Evolutionary conservation across 2,888 invertebrate species (phyloP).

Genomic region (Formica aserva): DNA sequence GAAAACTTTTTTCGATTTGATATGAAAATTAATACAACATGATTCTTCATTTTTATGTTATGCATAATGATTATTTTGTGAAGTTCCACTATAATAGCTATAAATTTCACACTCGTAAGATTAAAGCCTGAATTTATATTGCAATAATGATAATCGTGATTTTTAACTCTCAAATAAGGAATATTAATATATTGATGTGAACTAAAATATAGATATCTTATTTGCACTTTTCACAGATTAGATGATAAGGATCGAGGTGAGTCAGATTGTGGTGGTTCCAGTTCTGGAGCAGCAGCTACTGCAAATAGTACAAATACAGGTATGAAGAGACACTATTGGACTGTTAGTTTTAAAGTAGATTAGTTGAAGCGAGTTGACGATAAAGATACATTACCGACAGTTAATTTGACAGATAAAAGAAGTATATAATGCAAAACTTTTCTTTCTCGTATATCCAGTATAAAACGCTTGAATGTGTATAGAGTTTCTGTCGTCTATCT

Average conservation of each 20-base stretch:
- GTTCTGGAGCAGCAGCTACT: slow-evolving; percentile 76
- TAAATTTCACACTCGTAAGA: background rate
- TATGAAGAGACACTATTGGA: slow-evolving; percentile 69
- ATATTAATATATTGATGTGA: background rate
- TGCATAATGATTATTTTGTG: background rate
- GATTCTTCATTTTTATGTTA: background rate
- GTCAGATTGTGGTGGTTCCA: slow-evolving; percentile 80
- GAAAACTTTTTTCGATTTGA: background rate
- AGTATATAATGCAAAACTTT: slow-evolving; percentile 42
- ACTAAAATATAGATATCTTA: background rate
- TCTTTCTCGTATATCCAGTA: slow-evolving; percentile 33
- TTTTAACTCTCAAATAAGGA: background rate
- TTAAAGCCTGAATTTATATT: background rate
- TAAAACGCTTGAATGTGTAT: slow-evolving; percentile 35
- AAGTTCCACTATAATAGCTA: background rate
- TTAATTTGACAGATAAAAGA: slow-evolving; percentile 16
- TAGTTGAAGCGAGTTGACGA: slow-evolving; percentile 70
- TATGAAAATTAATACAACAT: background rate
- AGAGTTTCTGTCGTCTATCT: slow-evolving; percentile 27
- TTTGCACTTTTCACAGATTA: slow-evolving; percentile 76
- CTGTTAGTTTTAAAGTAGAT: slow-evolving; percentile 26
- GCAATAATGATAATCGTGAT: background rate
- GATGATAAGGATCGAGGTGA: slow-evolving; percentile 83
- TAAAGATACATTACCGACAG: slow-evolving; percentile 71
- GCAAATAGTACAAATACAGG: slow-evolving; percentile 83